phyloP scores from a whole-genome alignment of 2,113 vertebrate species.

The Sinocyclocheilus anophthalmus region DNA sequence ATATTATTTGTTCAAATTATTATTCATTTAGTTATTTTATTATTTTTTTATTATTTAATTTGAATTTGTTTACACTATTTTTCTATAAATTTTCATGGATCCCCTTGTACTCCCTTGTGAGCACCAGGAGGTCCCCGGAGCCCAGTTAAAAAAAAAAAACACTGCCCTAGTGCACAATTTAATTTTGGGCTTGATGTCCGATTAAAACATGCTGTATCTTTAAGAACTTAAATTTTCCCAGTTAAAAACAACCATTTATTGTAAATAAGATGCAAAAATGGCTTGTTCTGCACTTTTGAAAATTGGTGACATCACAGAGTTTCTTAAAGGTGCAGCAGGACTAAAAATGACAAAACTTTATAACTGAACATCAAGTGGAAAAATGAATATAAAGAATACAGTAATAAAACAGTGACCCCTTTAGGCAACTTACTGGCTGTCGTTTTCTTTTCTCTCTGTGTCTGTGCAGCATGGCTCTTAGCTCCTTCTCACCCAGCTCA shows the following conservation, averaged over 20 bases:
- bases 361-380: not conserved
- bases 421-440: constrained; percentile 84
- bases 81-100: not conserved
- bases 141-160: too few species aligned
- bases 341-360: not conserved
- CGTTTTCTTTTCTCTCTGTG: constrained; percentile 92
- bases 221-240: not conserved
- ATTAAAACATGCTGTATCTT: not conserved
- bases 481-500: constrained; percentile 86
- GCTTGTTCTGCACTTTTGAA: not conserved
- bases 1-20: not conserved
- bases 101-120: too few species aligned
- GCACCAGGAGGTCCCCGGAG: too few species aligned
- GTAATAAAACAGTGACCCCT: not conserved
- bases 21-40: not conserved
- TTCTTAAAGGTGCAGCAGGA: not conserved
- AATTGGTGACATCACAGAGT: not conserved
- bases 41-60: not conserved
- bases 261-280: not conserved
- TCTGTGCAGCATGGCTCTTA: constrained; percentile 89
- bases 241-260: not conserved
- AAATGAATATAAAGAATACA: not conserved
- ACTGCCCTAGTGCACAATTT: too few species aligned
- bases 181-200: not conserved
- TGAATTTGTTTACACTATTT: not conserved